These are phyloP conservation scores for Oreortyx pictus DNA, from an alignment of 2,797 vertebrate genomes.

Conservation along the genomic window DNA sequence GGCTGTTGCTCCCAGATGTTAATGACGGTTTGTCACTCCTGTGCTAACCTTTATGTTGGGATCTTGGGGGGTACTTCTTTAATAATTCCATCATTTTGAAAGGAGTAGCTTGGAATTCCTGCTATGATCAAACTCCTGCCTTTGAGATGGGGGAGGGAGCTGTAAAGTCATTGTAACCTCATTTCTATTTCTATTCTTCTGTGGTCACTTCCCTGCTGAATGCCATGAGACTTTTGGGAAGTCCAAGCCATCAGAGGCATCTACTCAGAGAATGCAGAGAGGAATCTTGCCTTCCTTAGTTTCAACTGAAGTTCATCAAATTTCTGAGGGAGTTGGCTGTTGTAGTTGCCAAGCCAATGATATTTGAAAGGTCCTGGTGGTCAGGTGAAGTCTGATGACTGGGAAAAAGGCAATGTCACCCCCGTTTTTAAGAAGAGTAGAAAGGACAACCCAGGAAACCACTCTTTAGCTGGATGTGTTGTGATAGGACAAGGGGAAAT, in stretches of 20 bases:
- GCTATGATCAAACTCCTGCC: neutral
- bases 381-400: neutral
- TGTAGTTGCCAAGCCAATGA: neutral
- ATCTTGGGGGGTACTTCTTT: neutral
- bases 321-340: neutral
- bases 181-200: fast-evolving
- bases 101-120: neutral
- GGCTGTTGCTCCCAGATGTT: neutral
- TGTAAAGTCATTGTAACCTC: neutral
- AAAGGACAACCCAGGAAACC: too few relatives aligned
- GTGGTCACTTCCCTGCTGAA: neutral
- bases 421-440: neutral
- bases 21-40: neutral
- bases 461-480: too few relatives aligned
- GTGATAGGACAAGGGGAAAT: too few relatives aligned
- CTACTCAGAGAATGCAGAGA: neutral
- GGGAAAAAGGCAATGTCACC: neutral
- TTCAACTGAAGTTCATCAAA: neutral
- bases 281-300: neutral
- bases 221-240: neutral
- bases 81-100: neutral
- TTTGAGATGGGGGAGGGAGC: neutral
- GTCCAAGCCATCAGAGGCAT: neutral
- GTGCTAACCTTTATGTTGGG: neutral
- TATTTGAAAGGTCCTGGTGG: too few relatives aligned